Base-by-base conservation (phyloP, 37 sponge, comb jelly and placozoan genomes). In the Tethya wilhelma region DNA sequence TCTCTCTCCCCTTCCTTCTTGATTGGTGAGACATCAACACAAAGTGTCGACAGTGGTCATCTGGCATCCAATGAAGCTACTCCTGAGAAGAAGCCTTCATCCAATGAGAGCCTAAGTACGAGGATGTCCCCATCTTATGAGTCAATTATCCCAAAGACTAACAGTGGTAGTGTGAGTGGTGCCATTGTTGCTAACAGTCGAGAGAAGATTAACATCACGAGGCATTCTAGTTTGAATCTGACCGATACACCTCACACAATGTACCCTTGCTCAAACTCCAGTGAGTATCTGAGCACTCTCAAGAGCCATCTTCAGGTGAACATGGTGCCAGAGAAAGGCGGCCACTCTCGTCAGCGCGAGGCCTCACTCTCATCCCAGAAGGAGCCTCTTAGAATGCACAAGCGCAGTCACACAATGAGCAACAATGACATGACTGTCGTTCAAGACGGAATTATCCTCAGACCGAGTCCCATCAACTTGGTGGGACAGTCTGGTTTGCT, bases 401-500 rank as follows among this genome's bases (percentile, higher is more conserved):
- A 45, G 67, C 34, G 67, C 20, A 68, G 76, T 20, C 39, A 23
- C 45, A 17, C 65, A 0, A 14, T 56, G 8, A 29, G 3, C 39
- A 64, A 36, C 39, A 82, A 41, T 29, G 25, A n/a, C 1, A 74
- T 29, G 11, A 3, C 33, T 4, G 65, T 56, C 56, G 56, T 7
- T 4, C 22, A 26, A 7, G 82, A 87, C 0, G 88, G 82, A 14
- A 59, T 87, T 8, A 68, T 87, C 44, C 6, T 87, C 45, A 59
- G 69, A 32, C 88, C 88, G 0, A 75, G 69, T 6, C 17, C 82
- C 38, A 59, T 87, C 4, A 63, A 80, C 37, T 59, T 87, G 12
- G 82, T 68, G 1, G 77, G 77, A n/a, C 3, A 20, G 34, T 74
- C 68, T 14, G 90, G 86, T 2, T 17, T 56, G 31, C 60, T 84